Evolutionary conservation across 2,113 vertebrate genomes (phyloP), one percentile per base, ranked within the genome.

Genomic region (Cyprinodon brontotheroides): DNA sequence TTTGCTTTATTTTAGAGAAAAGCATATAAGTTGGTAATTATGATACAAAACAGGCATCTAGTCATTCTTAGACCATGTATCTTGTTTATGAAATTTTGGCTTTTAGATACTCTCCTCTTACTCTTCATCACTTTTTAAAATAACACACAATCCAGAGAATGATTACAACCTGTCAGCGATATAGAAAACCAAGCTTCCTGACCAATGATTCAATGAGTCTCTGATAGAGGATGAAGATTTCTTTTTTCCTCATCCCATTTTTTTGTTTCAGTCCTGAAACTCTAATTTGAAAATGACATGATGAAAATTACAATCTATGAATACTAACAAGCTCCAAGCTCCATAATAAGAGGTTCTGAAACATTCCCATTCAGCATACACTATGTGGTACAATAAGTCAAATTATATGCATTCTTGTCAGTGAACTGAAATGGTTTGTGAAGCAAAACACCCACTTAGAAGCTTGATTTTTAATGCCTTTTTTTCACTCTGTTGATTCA

Each of bases 371-470:
- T 78, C 79, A 70, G 68, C 70, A 39, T 63, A 78, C 75, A 71
- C 39, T 45, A 43, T 68, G 69, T 73, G 72, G 77, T 70, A 68
- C 41, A 83, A 78, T 83, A 72, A 78, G 62, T 74, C n/a, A 3
- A 68, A 68, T 65, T 74, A 63, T 85, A 76, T 84, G 53, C 81
- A 80, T 40, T 64, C 72, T 84, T 80, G 83, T 86, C 87, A 72
- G 68, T 70, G 82, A 87, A 82, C 72, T 75, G 20, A 86, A 91
- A 80, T 20, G 43, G 61, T 75, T 92, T 90, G 76, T 87, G 78
- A 83, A 87, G 85, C 91, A 89, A 91, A 93, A 86, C 81, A 81
- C 64, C 70, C 81, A 75, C 71, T 92, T 87, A 89, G 86, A 84
- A 85, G 84, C 76, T 87, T 89, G 45, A 84, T 90, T 86, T 82